These are phyloP conservation scores for Calephelis nemesis DNA, from an alignment of 1,140 invertebrate genomes.

Conservation along the genomic window DNA sequence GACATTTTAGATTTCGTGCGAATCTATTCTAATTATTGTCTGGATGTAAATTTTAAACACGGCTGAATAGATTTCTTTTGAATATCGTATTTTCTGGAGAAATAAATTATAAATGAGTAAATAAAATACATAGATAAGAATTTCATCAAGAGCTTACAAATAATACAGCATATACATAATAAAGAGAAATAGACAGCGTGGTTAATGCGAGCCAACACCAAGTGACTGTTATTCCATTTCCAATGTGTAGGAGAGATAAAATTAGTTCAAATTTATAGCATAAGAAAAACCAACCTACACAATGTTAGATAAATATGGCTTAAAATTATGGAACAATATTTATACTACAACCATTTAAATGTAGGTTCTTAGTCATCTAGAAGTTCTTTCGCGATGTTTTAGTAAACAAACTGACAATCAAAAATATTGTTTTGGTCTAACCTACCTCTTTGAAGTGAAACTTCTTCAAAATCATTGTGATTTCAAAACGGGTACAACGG, in stretches of 20 bases:
- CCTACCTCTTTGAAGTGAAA: too few relatives aligned
- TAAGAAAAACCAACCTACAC: too few relatives aligned
- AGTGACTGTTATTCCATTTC: conserved; percentile 7
- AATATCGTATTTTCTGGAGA: background rate
- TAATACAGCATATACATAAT: conserved; percentile 6
- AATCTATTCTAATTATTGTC: conserved; percentile 10
- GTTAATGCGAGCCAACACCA: conserved; percentile 12
- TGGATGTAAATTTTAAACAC: background rate
- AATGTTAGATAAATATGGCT: too few relatives aligned
- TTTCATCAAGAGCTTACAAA: background rate
- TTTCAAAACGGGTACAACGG: too few relatives aligned
- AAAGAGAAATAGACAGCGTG: background rate
- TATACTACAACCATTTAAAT: too few relatives aligned
- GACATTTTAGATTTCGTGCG: background rate
- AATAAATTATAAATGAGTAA: background rate
- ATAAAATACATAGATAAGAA: background rate
- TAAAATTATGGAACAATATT: too few relatives aligned
- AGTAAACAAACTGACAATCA: too few relatives aligned
- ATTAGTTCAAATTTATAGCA: too few relatives aligned
- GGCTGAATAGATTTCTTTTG: background rate
- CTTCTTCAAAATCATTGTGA: too few relatives aligned
- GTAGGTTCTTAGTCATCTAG: too few relatives aligned
- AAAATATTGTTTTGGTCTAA: too few relatives aligned
- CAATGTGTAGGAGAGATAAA: background rate
- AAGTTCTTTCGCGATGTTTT: too few relatives aligned